Evolutionary conservation across 2,113 vertebrate species (phyloP).

Genomic region (Marmota monax): DNA sequence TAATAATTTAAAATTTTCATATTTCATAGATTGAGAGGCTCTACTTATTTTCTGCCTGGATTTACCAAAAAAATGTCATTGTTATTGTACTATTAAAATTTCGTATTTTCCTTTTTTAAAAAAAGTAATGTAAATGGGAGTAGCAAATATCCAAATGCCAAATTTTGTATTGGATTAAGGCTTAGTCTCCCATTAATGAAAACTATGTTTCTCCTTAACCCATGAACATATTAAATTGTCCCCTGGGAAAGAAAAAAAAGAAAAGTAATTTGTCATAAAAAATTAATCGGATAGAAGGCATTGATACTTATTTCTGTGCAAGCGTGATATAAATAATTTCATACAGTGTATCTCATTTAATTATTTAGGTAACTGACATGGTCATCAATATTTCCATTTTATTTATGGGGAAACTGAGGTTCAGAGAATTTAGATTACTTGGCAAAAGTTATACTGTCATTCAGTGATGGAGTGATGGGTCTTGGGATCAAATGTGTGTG

Average conservation of each 20-base stretch:
- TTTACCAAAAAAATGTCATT: not conserved
- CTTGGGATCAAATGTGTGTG: not conserved
- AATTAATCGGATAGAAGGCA: not conserved
- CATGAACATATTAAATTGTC: conserved; percentile 39
- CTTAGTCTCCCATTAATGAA: conserved; percentile 45
- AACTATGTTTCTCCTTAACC: conserved; percentile 45
- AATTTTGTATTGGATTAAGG: not conserved
- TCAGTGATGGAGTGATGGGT: not conserved
- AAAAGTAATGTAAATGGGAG: not conserved
- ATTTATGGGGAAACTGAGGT: not conserved
- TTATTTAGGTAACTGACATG: not conserved
- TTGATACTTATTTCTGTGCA: not conserved
- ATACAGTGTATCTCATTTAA: not conserved
- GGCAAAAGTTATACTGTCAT: not conserved
- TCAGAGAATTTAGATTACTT: not conserved
- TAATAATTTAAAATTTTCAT: not conserved
- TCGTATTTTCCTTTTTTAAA: not conserved
- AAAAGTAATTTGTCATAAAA: conserved; percentile 60
- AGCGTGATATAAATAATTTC: not conserved
- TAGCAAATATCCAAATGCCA: not conserved
- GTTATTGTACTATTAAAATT: not conserved
- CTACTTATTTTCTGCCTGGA: not conserved
- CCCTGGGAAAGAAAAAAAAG: conserved; percentile 47
- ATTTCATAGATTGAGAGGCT: not conserved
- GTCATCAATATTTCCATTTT: not conserved